These are phyloP conservation scores for Moxostoma hubbsi DNA, from an alignment of 2,797 vertebrate species.

Conservation along the genomic window DNA sequence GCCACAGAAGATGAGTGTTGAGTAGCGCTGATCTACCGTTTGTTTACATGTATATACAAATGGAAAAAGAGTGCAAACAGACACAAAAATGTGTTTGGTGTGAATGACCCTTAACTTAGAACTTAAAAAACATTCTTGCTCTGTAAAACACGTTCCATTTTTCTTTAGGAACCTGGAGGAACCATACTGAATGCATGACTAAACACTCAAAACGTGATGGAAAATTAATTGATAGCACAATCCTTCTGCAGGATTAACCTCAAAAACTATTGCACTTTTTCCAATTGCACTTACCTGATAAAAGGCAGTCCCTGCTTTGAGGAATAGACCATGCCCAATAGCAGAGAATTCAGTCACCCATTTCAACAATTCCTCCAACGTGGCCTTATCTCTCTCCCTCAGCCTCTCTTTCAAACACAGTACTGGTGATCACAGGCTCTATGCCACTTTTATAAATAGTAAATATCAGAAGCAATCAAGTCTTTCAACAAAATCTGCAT, in stretches of 20 bases:
- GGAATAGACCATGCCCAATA: conserved; percentile 56
- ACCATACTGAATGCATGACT: conserved; percentile 34
- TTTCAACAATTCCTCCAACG: conserved; percentile 49
- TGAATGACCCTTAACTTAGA: neutral
- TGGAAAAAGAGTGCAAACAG: too few relatives aligned
- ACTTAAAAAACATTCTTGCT: neutral
- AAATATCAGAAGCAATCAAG: conserved; percentile 35
- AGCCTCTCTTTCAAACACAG: conserved; percentile 40
- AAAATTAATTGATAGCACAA: conserved; percentile 50
- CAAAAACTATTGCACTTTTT: conserved; percentile 45
- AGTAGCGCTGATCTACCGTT: too few relatives aligned
- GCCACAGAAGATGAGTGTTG: too few relatives aligned
- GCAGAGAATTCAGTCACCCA: conserved; percentile 44
- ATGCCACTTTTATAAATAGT: conserved; percentile 42
- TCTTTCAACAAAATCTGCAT: neutral
- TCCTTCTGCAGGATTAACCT: conserved; percentile 63
- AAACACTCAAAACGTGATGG: conserved; percentile 49
- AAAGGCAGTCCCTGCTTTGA: conserved; percentile 53
- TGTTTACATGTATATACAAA: too few relatives aligned
- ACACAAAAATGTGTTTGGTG: too few relatives aligned
- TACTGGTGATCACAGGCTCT: conserved; percentile 31
- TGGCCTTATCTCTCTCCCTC: conserved; percentile 46
- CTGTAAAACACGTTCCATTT: neutral
- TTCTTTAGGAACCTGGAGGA: conserved; percentile 17
- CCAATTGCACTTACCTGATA: conserved; percentile 57